phyloP scores from a whole-genome alignment of 30 jellyfish, hydroid and myxozoan genomes.

The Aurelia sp. region DNA sequence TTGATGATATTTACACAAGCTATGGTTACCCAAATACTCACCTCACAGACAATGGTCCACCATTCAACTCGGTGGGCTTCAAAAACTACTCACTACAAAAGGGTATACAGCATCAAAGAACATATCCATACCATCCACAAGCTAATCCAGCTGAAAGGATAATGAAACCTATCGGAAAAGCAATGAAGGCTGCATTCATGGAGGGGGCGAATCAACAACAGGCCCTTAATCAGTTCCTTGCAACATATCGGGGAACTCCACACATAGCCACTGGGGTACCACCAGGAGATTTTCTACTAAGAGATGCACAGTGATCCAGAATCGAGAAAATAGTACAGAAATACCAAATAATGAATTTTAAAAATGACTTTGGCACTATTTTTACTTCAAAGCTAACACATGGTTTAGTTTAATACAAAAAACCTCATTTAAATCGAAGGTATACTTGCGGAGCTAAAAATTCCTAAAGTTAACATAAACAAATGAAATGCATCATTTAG shows the following conservation, averaged over 20 bases:
- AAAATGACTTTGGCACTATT: too few species aligned
- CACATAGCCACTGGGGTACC: slow-evolving; percentile 68
- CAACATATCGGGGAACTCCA: slow-evolving; percentile 58
- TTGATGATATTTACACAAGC: slow-evolving; percentile 38
- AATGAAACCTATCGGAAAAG: slow-evolving; percentile 66
- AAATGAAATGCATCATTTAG: too few species aligned
- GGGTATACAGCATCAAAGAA: background rate
- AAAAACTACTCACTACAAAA: background rate
- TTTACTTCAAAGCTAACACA: too few species aligned
- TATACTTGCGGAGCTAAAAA: too few species aligned
- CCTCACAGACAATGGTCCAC: slow-evolving; percentile 70
- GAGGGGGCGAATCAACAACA: slow-evolving; percentile 10
- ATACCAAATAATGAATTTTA: too few species aligned
- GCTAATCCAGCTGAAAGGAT: slow-evolving; percentile 73
- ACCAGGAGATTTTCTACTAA: slow-evolving; percentile 54
- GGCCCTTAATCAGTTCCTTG: slow-evolving; percentile 25
- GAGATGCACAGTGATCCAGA: too few species aligned
- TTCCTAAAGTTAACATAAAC: too few species aligned
- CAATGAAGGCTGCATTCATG: slow-evolving; percentile 47
- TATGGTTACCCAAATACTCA: slow-evolving; percentile 57
- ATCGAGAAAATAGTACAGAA: too few species aligned
- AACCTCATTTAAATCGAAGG: too few species aligned
- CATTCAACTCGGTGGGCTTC: slow-evolving; percentile 11
- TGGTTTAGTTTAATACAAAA: too few species aligned
- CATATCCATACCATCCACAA: slow-evolving; percentile 46